Conservation (phyloP, 2,113 vertebrate species). For the Thunnus maccoyii region DNA sequence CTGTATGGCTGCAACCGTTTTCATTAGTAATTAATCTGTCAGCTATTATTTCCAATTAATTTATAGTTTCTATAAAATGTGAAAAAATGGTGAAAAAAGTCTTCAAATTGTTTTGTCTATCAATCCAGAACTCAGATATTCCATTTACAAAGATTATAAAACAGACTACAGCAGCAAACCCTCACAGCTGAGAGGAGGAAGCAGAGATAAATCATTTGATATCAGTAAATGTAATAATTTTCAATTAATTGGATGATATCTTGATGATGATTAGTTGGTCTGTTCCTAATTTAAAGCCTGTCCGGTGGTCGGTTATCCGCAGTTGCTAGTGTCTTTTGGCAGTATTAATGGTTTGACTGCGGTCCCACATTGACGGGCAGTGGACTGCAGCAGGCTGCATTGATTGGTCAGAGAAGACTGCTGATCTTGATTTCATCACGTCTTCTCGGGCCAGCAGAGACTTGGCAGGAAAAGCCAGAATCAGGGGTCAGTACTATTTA, state of each 20-base stretch:
- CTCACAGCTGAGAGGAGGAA: too few species aligned
- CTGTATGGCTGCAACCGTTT: too few species aligned
- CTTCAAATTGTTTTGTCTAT: too few species aligned
- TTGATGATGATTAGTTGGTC: slow-evolving; percentile 20
- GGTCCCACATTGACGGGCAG: neutral
- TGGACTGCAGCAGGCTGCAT: neutral
- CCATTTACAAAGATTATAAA: neutral
- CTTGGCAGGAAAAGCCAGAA: slow-evolving; percentile 45
- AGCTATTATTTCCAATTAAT: too few species aligned
- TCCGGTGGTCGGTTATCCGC: neutral
- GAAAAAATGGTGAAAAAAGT: too few species aligned
- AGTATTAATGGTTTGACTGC: slow-evolving; percentile 9
- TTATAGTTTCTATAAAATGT: too few species aligned
- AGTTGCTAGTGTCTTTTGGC: slow-evolving; percentile 17
- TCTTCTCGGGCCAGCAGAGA: slow-evolving; percentile 25
- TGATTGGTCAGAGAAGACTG: neutral
- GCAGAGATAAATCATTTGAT: neutral
- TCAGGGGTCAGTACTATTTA: slow-evolving; percentile 45
- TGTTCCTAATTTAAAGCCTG: slow-evolving; percentile 38
- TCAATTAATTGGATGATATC: neutral
- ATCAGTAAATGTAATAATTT: neutral
- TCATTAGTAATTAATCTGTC: too few species aligned
- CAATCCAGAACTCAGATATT: too few species aligned
- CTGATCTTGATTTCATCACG: slow-evolving; percentile 25
- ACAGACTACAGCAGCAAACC: neutral